Percentiles rank a stretch among this genome's conserved stretches.
phyloP scores from a whole-genome alignment of 2,113 vertebrate genomes.

The Oostethus manadensis region DNA sequence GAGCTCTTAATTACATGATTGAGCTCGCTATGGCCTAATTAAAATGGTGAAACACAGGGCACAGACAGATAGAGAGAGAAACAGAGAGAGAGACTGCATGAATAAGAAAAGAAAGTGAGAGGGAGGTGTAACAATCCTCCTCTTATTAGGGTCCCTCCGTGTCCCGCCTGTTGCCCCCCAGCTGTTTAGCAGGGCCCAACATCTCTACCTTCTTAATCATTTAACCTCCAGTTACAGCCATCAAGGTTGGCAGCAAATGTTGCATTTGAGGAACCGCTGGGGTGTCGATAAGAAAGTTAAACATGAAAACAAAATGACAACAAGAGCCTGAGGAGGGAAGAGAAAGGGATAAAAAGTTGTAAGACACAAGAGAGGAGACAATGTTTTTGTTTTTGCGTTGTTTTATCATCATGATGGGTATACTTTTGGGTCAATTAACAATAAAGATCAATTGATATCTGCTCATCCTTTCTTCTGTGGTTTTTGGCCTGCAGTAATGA shows the following conservation, averaged over 20 bases:
- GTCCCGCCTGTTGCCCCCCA: slow-evolving; percentile 28
- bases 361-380: slow-evolving; percentile 50
- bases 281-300: slow-evolving; percentile 54
- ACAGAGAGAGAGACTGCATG: slow-evolving; percentile 2
- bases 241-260: slow-evolving; percentile 50
- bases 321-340: slow-evolving; percentile 41
- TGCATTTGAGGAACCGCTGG: slow-evolving; percentile 46
- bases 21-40: slow-evolving; percentile 75
- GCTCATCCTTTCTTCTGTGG: slow-evolving; percentile 61
- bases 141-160: slow-evolving; percentile 35
- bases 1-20: slow-evolving; percentile 78
- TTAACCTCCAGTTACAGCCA: slow-evolving; percentile 57
- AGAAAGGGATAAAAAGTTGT: slow-evolving; percentile 36
- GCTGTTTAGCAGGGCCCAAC: slow-evolving; percentile 55
- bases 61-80: slow-evolving; percentile 20
- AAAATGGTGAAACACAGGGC: slow-evolving; percentile 58
- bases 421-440: slow-evolving; percentile 72
- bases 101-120: slow-evolving; percentile 5
- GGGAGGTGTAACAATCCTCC: slow-evolving; percentile 18
- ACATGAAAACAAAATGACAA: slow-evolving; percentile 58
- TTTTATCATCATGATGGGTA: slow-evolving; percentile 30
- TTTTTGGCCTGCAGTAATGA: slow-evolving; percentile 57
- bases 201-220: slow-evolving; percentile 60
- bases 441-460: slow-evolving; percentile 71
- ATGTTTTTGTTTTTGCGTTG: slow-evolving; percentile 68